Percentiles rank a stretch among this genome's conserved stretches.
Evolutionary conservation across 2,113 vertebrate genomes (phyloP).

Genomic region (Nerophis lumbriciformis): DNA sequence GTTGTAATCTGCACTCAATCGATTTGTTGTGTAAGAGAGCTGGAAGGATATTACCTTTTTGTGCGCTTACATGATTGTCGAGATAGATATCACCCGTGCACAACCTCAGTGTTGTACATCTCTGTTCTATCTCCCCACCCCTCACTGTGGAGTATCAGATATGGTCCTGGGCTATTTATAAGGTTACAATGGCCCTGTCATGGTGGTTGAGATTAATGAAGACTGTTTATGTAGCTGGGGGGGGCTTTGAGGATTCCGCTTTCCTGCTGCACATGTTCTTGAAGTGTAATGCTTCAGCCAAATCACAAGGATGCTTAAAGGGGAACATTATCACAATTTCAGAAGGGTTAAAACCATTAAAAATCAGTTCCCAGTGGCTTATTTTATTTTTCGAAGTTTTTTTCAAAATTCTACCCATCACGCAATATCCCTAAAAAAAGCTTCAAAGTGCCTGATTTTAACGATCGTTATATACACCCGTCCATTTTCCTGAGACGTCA

Average conservation of each 20-base stretch:
- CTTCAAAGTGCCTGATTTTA: too few species aligned
- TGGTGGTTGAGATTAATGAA: conserved; percentile 58
- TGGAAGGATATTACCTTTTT: conserved; percentile 22
- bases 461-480: too few species aligned
- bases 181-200: conserved; percentile 66
- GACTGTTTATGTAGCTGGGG: conserved; percentile 24
- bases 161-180: conserved; percentile 55
- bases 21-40: conserved; percentile 20
- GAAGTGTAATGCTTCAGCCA: conserved; percentile 20
- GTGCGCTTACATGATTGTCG: conserved; percentile 27
- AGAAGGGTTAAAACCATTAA: too few species aligned
- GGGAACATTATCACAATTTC: too few species aligned
- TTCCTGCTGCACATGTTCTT: conserved; percentile 26
- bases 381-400: too few species aligned
- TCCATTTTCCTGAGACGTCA: too few species aligned
- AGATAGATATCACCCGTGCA: conserved; percentile 38
- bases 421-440: too few species aligned
- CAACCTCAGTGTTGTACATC: conserved; percentile 34
- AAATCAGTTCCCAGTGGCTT: too few species aligned
- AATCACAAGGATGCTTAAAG: background rate
- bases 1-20: conserved; percentile 26
- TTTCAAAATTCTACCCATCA: too few species aligned
- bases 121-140: conserved; percentile 48
- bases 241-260: conserved; percentile 25
- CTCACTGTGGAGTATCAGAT: conserved; percentile 57